Evolutionary conservation across 2,797 vertebrate genomes (phyloP).

Genomic region (Thamnophis elegans): DNA sequence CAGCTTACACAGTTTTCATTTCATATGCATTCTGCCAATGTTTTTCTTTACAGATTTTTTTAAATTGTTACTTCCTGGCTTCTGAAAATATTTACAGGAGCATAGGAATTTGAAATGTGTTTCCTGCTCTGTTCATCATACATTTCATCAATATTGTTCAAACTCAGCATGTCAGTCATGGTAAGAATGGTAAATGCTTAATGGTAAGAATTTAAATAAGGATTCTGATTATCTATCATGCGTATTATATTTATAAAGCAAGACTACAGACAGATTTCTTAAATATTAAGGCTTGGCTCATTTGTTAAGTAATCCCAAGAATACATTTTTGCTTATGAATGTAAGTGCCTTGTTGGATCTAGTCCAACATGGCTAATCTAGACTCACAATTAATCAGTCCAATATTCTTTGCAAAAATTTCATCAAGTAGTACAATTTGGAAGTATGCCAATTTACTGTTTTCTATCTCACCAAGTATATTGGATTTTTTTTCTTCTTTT

Average conservation of each 20-base stretch:
- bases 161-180: background rate
- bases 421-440: background rate
- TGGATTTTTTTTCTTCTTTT: background rate
- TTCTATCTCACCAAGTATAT: background rate
- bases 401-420: background rate
- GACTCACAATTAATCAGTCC: background rate
- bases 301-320: background rate
- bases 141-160: background rate
- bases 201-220: background rate
- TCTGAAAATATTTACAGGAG: background rate
- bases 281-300: background rate
- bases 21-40: background rate
- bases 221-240: background rate
- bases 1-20: background rate
- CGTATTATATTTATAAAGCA: background rate
- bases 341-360: background rate
- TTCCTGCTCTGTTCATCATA: background rate
- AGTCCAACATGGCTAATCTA: background rate
- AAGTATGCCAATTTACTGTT: background rate
- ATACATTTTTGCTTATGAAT: background rate
- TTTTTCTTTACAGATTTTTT: background rate
- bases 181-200: background rate
- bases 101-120: background rate
- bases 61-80: background rate
- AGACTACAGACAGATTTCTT: background rate